phyloP scores from a whole-genome alignment of 2,113 vertebrate species.

The Corythoichthys intestinalis region DNA sequence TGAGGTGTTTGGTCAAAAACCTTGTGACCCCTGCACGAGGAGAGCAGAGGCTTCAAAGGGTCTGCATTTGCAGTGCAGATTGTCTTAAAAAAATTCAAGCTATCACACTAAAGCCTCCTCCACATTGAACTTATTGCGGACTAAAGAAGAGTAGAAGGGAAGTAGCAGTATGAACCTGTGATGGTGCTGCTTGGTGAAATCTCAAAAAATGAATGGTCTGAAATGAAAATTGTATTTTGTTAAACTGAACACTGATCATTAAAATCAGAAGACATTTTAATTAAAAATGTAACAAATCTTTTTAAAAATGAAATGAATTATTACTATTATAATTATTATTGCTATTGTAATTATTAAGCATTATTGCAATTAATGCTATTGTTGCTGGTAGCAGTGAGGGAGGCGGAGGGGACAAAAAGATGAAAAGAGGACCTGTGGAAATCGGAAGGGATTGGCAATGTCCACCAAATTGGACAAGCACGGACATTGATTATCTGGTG shows the following conservation, averaged over 20 bases:
- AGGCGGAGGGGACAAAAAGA: conserved; percentile 8
- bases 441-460: conserved; percentile 25
- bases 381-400: background rate
- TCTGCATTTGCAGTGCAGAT: conserved; percentile 16
- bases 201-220: background rate
- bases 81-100: conserved; percentile 23
- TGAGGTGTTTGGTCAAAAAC: conserved; percentile 21
- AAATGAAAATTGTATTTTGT: background rate
- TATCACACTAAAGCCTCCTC: conserved; percentile 6
- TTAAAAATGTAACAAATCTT: background rate
- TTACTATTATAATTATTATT: too few species aligned
- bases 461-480: background rate
- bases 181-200: background rate
- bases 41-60: conserved; percentile 55
- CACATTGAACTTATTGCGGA: conserved; percentile 15
- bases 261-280: background rate
- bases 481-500: background rate
- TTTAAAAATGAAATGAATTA: conserved; percentile 14
- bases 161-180: background rate
- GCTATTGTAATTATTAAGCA: too few species aligned
- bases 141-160: conserved; percentile 27
- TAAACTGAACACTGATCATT: background rate
- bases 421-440: conserved; percentile 11
- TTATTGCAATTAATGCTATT: too few species aligned
- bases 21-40: conserved; percentile 34